A percentile compares a stretch with the other conserved stretches of the same genome.
These are phyloP conservation scores for Pangasianodon gigas DNA, from an alignment of 2,113 vertebrate genomes.

Conservation along the genomic window DNA sequence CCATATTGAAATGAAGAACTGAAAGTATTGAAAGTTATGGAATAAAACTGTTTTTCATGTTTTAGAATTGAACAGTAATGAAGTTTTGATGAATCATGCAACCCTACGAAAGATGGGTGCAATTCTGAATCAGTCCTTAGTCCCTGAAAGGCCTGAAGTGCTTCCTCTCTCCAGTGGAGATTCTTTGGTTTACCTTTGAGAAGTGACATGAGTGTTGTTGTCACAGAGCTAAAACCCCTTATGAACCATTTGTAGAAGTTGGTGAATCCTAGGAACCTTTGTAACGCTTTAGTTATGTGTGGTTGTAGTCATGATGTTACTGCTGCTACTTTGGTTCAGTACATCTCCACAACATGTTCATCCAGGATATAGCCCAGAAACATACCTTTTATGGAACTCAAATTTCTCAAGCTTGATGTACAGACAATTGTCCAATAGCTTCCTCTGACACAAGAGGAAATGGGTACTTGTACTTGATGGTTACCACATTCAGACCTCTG, in stretches of 20 bases:
- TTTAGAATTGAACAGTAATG: too few relatives aligned
- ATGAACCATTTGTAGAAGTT: not conserved
- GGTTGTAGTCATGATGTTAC: not conserved
- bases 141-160: too few relatives aligned
- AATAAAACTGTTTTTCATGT: too few relatives aligned
- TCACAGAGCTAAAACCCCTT: not conserved
- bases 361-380: not conserved
- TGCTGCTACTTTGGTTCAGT: too few relatives aligned
- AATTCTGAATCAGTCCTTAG: too few relatives aligned
- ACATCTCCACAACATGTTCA: not conserved
- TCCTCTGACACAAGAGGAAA: not conserved
- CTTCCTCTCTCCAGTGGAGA: not conserved
- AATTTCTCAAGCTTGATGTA: not conserved
- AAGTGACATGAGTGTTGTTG: not conserved
- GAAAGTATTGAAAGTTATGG: too few relatives aligned
- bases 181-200: not conserved
- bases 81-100: too few relatives aligned
- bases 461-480: not conserved
- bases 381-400: not conserved
- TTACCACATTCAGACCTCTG: not conserved
- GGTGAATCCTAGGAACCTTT: not conserved
- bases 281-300: not conserved
- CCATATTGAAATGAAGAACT: too few relatives aligned
- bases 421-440: not conserved
- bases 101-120: not conserved